Evolutionary conservation across 2,888 invertebrate species (phyloP), one percentile per base, ranked within the genome.

Genomic region (Diplolepis rosae): DNA sequence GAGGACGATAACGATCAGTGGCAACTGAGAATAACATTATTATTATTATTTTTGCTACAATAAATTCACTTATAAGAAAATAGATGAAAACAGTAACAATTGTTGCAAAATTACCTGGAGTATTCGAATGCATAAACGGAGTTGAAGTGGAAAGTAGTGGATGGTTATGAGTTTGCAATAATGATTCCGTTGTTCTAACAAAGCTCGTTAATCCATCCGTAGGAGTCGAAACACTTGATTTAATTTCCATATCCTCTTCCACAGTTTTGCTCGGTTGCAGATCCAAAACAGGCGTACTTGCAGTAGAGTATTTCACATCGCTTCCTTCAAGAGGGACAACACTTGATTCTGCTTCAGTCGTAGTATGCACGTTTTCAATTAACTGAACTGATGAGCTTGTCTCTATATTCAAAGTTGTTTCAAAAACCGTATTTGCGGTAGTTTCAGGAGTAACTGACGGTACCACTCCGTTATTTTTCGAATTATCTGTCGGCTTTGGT

Each of bases 1-100:
- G 91, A 0, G 95, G 95, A 28, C 94, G 92, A 86, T 95, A 95
- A 0, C 93, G 91, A 73, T 81, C 81, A 22, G 78, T 79, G 2
- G 77, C 66, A 45, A 66, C 80, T 79, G 69, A 69, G 77, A 78
- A 74, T 73, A 70, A 74, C 74, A 69, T 71, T 69, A 68, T 77
- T 45, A 72, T 56, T 72, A 65, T 48, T 45, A 24, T 50, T 39
- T 66, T 32, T 1, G 27, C 28, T 35, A 72, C 70, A 77, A 76
- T 79, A 77, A 67, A 70, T 56, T 4, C 2, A 15, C 1, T 15
- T 3, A 2, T 45, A 45, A 2, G 6, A 45, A n/a, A n/a, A 7
- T 42, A 13, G 7, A 42, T 11, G 9, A 69, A 54, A 51, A 30
- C 22, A 1, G 22, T 48, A 22, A 4, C 9, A 48, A 22, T 11